Evolutionary conservation across 1,140 invertebrate genomes (phyloP).

Genomic region (Phymastichus coffea): DNA sequence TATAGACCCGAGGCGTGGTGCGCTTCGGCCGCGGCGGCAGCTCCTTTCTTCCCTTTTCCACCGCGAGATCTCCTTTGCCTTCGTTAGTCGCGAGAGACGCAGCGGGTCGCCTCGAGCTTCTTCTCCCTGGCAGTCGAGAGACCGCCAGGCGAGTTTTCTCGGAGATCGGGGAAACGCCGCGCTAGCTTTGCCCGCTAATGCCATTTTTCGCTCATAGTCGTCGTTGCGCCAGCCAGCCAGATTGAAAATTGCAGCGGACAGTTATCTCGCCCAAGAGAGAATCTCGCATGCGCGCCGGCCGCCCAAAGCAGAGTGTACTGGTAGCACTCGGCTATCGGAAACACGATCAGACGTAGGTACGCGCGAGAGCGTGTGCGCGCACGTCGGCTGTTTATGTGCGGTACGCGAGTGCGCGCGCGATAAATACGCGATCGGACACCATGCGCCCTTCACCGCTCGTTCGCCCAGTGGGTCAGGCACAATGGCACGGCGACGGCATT

Average conservation of each 20-base stretch:
- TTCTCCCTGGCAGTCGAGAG: conserved; percentile 31
- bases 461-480: conserved; percentile 6
- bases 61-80: too few relatives aligned
- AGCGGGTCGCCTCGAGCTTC: conserved; percentile 37
- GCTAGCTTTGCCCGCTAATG: too few relatives aligned
- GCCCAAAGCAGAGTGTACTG: not conserved
- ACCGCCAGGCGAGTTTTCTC: too few relatives aligned
- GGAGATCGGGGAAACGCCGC: too few relatives aligned
- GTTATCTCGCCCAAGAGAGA: too few relatives aligned
- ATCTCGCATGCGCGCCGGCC: not conserved
- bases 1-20: conserved; percentile 45
- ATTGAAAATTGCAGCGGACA: too few relatives aligned
- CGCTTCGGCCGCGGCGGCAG: too few relatives aligned
- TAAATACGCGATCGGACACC: conserved; percentile 13
- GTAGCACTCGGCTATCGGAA: conserved; percentile 16
- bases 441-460: conserved; percentile 11
- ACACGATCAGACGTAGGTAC: conserved; percentile 11
- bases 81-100: conserved; percentile 31
- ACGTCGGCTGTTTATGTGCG: not conserved
- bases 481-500: too few relatives aligned
- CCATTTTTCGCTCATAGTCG: too few relatives aligned
- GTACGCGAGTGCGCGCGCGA: not conserved
- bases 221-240: too few relatives aligned
- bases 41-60: conserved; percentile 41
- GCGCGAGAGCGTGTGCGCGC: not conserved